A percentile compares a stretch with the other conserved stretches of the same genome.
phyloP scores from a whole-genome alignment of 2,113 vertebrate genomes.

The Corvus cornix region DNA sequence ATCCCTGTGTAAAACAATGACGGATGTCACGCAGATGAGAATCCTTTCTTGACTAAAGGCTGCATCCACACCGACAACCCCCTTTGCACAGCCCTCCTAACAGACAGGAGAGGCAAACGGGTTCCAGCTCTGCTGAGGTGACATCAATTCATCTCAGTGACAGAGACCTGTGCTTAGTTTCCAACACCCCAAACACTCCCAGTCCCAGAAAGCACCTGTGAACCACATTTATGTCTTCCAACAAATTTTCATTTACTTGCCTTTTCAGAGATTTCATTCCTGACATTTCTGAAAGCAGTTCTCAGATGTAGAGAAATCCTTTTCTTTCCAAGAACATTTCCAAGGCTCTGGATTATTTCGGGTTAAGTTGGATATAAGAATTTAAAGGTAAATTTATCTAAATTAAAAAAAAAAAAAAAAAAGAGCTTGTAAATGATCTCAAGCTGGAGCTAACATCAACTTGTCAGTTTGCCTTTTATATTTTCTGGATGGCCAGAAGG shows the following conservation, averaged over 20 bases:
- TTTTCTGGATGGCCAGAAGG: neutral
- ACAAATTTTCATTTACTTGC: neutral
- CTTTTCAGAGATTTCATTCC: neutral
- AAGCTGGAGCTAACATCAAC: neutral
- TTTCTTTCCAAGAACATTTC: neutral
- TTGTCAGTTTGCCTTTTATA: neutral
- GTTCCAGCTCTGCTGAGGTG: neutral
- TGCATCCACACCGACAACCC: neutral
- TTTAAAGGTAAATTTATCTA: neutral
- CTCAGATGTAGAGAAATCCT: neutral
- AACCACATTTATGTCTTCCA: neutral
- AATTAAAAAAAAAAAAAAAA: neutral
- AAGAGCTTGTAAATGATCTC: neutral
- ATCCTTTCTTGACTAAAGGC: neutral
- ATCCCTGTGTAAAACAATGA: neutral
- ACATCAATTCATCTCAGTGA: neutral
- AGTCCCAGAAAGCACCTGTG: neutral
- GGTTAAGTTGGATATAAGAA: neutral
- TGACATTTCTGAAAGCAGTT: neutral
- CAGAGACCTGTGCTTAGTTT: neutral
- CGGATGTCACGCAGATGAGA: neutral
- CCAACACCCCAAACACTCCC: neutral
- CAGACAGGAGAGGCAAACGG: neutral
- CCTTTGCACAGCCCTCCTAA: neutral
- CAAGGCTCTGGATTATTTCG: neutral